Evolutionary conservation across 2,797 vertebrate genomes (phyloP).

Genomic region (Coreius guichenoti): DNA sequence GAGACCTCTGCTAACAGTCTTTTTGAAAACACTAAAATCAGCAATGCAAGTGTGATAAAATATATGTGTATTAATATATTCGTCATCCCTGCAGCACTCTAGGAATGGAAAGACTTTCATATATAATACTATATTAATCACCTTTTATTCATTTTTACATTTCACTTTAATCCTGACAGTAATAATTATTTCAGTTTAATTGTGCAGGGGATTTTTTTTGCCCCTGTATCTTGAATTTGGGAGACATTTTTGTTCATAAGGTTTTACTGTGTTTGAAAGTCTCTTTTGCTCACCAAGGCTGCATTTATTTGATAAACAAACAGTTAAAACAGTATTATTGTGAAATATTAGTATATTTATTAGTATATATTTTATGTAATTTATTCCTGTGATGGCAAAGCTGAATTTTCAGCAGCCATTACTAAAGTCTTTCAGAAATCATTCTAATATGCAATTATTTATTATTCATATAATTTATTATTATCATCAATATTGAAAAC

Average conservation of each 20-base stretch:
- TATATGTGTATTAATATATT: neutral
- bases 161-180: neutral
- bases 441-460: neutral
- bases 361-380: neutral
- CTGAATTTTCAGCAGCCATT: neutral
- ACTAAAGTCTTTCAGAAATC: neutral
- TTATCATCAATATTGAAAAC: neutral
- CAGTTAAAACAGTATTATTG: neutral
- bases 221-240: neutral
- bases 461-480: neutral
- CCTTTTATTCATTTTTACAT: neutral
- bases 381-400: neutral
- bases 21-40: neutral
- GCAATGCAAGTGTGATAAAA: neutral
- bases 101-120: neutral
- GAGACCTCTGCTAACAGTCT: conserved; percentile 11
- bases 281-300: neutral
- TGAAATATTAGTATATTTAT: neutral
- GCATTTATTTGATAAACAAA: neutral
- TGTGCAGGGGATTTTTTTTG: neutral
- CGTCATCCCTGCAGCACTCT: neutral
- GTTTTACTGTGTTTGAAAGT: neutral
- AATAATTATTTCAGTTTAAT: no score
- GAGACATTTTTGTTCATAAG: neutral
- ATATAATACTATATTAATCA: neutral